Evolutionary conservation across 1,140 invertebrate genomes (phyloP).

Genomic region (Rhizoglyphus robini): DNA sequence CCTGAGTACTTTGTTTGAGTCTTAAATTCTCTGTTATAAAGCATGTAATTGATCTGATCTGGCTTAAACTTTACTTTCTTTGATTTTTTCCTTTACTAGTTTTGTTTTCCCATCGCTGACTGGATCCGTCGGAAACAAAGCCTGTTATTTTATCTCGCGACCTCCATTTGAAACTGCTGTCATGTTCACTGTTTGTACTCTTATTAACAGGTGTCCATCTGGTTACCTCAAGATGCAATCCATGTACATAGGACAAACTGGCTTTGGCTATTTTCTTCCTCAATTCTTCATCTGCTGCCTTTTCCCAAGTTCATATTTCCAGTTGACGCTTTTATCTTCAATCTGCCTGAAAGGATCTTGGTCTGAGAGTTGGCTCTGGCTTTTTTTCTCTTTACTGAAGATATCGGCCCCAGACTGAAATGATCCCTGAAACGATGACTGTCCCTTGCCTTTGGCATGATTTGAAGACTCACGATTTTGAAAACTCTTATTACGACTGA

Average conservation of each 20-base stretch:
- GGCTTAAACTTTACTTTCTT: too few relatives aligned
- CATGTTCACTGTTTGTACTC: not conserved
- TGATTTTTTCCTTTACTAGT: too few relatives aligned
- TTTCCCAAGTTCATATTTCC: not conserved
- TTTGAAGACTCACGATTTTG: too few relatives aligned
- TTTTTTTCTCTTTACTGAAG: not conserved
- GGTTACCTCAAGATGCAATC: conserved; percentile 17
- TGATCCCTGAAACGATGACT: not conserved
- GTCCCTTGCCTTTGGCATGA: too few relatives aligned
- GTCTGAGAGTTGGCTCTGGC: not conserved
- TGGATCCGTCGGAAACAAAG: too few relatives aligned
- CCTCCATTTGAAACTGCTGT: too few relatives aligned
- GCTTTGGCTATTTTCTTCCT: conserved; percentile 12
- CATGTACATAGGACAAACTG: conserved; percentile 1
- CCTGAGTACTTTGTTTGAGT: too few relatives aligned
- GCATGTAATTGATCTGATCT: too few relatives aligned
- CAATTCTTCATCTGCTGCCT: not conserved
- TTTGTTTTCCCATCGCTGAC: too few relatives aligned
- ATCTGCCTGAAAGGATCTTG: conserved; percentile 15
- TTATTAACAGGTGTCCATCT: not conserved
- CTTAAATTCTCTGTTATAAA: too few relatives aligned
- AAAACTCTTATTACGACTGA: too few relatives aligned
- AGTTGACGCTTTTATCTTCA: conserved; percentile 18
- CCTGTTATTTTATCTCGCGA: too few relatives aligned
- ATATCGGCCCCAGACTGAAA: not conserved